Base-by-base conservation (phyloP, 23 tunicate species). In the Clavelina lepadiformis region DNA sequence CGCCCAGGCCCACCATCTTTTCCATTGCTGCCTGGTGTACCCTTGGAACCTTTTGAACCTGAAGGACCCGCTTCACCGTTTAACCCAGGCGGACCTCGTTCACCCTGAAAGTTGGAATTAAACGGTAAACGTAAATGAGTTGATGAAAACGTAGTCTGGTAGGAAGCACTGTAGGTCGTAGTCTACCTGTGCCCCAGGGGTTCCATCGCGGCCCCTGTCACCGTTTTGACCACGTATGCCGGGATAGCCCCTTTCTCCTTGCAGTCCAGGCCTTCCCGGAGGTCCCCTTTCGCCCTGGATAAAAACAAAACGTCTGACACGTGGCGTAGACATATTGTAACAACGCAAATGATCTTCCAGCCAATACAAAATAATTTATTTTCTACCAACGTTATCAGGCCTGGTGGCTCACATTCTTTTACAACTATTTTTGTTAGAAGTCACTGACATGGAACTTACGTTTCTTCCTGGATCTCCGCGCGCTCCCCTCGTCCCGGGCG, bases 11-110 rank as follows among this genome's bases (percentile, higher is more conserved):
- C 30, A 0, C 92, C 92, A 26, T 66, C 51, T 25, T 4, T 72
- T 50, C 95, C 95, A 34, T 52, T 63, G 0, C 73, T 61, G 28
- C 95, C 95, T 27, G 33, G 61, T 25, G 33, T 78, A 20, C 84
- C 94, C 58, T 62, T 46, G 1, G 3, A 24, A 33, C 81, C 81
- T 2, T 53, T 68, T n/a, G 1, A 31, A 15, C 81, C 81, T 22
- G 46, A 33, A 19, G 51, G 22, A 15, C 81, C 81, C 1, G 60
- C 69, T 5, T 28, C 69, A 26, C 81, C 81, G 2, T 56, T 5
- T 33, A 30, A 19, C 11, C 81, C 81, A 3, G 61, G 49, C 27
- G 56, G 18, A 5, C 81, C 81, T 3, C 38, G 32, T 3, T 32
- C 37, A 11, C 81, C 81, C 81, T 75, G 35, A 46, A 63, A 63